These are phyloP conservation scores for Alexandromys fortis DNA, from an alignment of 2,113 vertebrate species.

Conservation along the genomic window DNA sequence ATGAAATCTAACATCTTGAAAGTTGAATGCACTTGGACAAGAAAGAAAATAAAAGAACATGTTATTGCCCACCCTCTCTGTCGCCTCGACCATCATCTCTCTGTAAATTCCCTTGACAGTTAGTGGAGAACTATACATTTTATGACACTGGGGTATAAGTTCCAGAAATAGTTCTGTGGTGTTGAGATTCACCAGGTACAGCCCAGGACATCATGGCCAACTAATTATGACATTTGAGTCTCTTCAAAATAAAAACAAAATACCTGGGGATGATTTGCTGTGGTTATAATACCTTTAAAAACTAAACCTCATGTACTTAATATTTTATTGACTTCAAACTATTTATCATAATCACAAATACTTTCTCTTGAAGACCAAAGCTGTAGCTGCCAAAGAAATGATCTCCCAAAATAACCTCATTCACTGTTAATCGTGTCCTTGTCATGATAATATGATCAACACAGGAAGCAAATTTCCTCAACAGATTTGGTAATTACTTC, in stretches of 20 bases:
- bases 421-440: not conserved
- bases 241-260: conserved; percentile 15
- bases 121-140: not conserved
- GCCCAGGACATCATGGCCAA: not conserved
- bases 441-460: not conserved
- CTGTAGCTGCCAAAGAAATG: not conserved
- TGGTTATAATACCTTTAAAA: not conserved
- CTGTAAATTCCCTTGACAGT: not conserved
- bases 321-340: conserved; percentile 23
- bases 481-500: not conserved
- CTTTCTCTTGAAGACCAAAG: not conserved
- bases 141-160: not conserved
- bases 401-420: not conserved
- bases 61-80: not conserved
- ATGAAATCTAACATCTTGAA: not conserved
- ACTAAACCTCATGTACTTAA: not conserved
- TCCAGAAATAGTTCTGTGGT: not conserved
- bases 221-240: not conserved
- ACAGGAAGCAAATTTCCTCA: not conserved
- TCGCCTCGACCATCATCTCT: not conserved
- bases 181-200: no score
- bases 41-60: not conserved
- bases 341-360: not conserved
- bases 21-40: not conserved
- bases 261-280: not conserved